Evolutionary conservation across 1,140 invertebrate genomes (phyloP).

Genomic region (Littorina saxatilis): DNA sequence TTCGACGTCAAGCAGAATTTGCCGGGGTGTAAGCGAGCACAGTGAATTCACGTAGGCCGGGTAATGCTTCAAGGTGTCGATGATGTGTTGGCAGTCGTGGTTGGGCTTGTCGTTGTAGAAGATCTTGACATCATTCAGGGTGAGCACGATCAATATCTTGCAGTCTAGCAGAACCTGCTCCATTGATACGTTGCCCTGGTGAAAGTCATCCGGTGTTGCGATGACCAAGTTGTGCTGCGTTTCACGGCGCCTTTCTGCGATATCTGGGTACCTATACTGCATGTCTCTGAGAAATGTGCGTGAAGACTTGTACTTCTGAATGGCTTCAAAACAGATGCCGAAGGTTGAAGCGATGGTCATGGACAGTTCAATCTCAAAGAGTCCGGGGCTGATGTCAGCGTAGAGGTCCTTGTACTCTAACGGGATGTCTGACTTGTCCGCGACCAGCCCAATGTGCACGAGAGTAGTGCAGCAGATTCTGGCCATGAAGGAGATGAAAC

Average conservation of each 20-base stretch:
- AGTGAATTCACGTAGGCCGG: slow-evolving; percentile 51
- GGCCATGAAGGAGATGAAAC: slow-evolving; percentile 55
- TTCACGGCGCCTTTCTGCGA: slow-evolving; percentile 46
- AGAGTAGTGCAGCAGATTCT: slow-evolving; percentile 48
- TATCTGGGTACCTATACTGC: slow-evolving; percentile 56
- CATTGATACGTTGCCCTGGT: neutral
- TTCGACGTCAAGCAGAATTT: slow-evolving; percentile 39
- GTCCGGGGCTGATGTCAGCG: slow-evolving; percentile 50
- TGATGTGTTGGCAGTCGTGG: slow-evolving; percentile 51
- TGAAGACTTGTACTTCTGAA: slow-evolving; percentile 41
- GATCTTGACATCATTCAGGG: slow-evolving; percentile 43
- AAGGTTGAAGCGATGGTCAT: slow-evolving; percentile 37
- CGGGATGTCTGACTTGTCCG: slow-evolving; percentile 44
- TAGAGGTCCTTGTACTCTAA: slow-evolving; percentile 37
- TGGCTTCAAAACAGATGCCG: slow-evolving; percentile 25
- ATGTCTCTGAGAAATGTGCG: slow-evolving; percentile 52
- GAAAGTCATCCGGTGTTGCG: slow-evolving; percentile 3
- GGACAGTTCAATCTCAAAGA: slow-evolving; percentile 46
- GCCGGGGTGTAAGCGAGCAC: neutral
- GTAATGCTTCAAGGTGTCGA: slow-evolving; percentile 55
- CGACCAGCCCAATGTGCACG: slow-evolving; percentile 53
- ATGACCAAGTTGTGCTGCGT: slow-evolving; percentile 58
- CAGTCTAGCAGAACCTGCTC: slow-evolving; percentile 51
- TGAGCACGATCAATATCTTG: slow-evolving; percentile 51
- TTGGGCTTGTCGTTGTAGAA: slow-evolving; percentile 52